These are phyloP conservation scores for Amblyopsis hoosieri DNA, from an alignment of 2,797 vertebrate genomes.

Conservation along the genomic window DNA sequence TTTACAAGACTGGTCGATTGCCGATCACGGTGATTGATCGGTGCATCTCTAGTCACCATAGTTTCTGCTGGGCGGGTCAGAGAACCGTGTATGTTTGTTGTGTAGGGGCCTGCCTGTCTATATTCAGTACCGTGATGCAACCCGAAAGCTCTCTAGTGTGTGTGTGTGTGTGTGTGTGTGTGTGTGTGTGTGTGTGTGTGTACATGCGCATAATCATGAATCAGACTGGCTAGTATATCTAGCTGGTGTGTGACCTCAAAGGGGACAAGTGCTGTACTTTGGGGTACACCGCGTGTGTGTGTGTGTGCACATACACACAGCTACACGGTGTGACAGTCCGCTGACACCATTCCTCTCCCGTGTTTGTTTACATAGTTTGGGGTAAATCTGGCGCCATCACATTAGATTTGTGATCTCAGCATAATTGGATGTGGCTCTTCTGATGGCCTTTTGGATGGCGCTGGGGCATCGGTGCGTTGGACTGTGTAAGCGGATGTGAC, in stretches of 20 bases:
- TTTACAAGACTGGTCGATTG: too few relatives aligned
- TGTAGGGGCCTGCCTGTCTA: slow-evolving; percentile 44
- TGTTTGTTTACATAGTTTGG: slow-evolving; percentile 41
- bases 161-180: slow-evolving; percentile 3
- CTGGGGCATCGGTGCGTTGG: slow-evolving; percentile 20
- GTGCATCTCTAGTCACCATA: slow-evolving; percentile 10
- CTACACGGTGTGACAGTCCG: slow-evolving; percentile 27
- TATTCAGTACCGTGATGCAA: slow-evolving; percentile 53
- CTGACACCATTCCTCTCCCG: slow-evolving; percentile 21
- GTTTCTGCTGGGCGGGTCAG: slow-evolving; percentile 20
- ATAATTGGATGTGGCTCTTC: slow-evolving; percentile 60
- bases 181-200: too few relatives aligned
- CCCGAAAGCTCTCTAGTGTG: slow-evolving; percentile 57
- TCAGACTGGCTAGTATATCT: neutral
- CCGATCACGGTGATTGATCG: too few relatives aligned
- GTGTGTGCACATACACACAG: neutral
- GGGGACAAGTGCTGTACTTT: slow-evolving; percentile 41
- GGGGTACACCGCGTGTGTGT: too few relatives aligned
- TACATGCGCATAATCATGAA: neutral
- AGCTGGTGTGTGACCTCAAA: slow-evolving; percentile 48
- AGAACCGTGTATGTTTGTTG: slow-evolving; percentile 16
- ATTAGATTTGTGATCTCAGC: slow-evolving; percentile 39
- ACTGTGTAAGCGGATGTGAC: slow-evolving; percentile 52
- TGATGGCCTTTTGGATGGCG: slow-evolving; percentile 55
- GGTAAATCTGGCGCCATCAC: slow-evolving; percentile 16